Percentiles rank a stretch among this genome's conserved stretches.
phyloP scores from a whole-genome alignment of 2,113 vertebrate genomes.

The Solenodon paradoxus region DNA sequence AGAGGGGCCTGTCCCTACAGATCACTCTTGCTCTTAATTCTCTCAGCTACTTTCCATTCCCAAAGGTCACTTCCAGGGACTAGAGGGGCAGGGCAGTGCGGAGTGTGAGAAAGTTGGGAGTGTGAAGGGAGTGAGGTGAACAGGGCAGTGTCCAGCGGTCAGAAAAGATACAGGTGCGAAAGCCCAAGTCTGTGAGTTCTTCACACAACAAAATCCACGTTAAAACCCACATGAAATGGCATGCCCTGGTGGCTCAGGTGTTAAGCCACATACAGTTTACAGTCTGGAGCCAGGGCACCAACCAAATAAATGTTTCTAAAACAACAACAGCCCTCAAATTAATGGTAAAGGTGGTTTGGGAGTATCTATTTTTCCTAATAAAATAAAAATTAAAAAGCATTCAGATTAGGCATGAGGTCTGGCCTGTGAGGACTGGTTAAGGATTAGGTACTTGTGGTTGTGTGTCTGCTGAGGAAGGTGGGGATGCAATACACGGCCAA shows the following conservation, averaged over 20 bases:
- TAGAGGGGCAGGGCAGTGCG: fast-evolving
- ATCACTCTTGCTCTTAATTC: background rate
- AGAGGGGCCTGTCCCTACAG: background rate
- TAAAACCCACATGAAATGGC: no score
- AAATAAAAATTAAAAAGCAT: background rate
- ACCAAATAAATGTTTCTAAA: no score
- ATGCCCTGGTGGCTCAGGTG: no score
- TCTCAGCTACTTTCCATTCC: background rate
- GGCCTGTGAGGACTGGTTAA: background rate
- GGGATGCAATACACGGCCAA: background rate
- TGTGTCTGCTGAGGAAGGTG: background rate
- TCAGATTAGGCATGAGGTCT: background rate
- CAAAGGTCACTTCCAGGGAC: background rate
- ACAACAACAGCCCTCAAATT: no score
- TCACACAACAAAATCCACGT: background rate
- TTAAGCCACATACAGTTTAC: no score
- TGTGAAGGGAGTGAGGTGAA: background rate
- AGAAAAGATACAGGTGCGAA: background rate
- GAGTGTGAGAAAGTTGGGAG: background rate
- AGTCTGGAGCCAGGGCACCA: no score
- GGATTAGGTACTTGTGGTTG: background rate
- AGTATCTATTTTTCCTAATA: background rate
- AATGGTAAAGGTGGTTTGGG: background rate
- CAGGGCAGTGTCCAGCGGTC: background rate
- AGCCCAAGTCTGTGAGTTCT: background rate